Conservation (phyloP, 2,797 vertebrate species). For the Schizopygopsis pylzovi region DNA sequence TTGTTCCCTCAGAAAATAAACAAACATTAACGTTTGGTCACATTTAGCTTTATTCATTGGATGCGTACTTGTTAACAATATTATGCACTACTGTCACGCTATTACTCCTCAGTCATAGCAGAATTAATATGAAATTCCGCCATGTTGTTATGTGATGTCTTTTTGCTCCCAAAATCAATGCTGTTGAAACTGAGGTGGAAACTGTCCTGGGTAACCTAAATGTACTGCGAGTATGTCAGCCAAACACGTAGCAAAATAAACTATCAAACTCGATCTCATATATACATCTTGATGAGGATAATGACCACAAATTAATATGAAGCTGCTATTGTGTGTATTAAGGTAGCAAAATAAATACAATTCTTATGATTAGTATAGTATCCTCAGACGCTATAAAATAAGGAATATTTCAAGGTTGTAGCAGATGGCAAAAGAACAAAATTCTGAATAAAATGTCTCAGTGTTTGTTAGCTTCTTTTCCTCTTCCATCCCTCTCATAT, state of each 20-base stretch:
- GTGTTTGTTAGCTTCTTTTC: slow-evolving; percentile 29
- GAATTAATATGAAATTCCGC: slow-evolving; percentile 46
- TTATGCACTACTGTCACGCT: background rate
- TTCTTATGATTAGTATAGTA: background rate
- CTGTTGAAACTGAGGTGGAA: slow-evolving; percentile 71
- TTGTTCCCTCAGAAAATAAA: background rate
- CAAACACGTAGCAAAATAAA: slow-evolving; percentile 61
- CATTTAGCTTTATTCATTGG: background rate
- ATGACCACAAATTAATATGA: background rate
- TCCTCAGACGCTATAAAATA: background rate
- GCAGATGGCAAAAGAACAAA: background rate
- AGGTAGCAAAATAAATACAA: background rate
- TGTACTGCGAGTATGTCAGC: slow-evolving; percentile 58
- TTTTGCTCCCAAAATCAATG: slow-evolving; percentile 64
- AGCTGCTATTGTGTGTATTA: background rate
- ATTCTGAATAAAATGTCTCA: background rate
- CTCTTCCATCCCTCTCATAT: slow-evolving; percentile 38
- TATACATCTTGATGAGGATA: slow-evolving; percentile 49
- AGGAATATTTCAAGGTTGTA: background rate
- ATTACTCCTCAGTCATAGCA: background rate
- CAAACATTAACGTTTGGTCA: background rate
- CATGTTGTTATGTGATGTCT: slow-evolving; percentile 67
- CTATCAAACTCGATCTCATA: background rate
- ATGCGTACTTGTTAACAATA: background rate
- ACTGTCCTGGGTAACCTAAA: slow-evolving; percentile 66